These are phyloP conservation scores for Bombus waltoni DNA, from an alignment of 1,140 invertebrate species.

Conservation along the genomic window DNA sequence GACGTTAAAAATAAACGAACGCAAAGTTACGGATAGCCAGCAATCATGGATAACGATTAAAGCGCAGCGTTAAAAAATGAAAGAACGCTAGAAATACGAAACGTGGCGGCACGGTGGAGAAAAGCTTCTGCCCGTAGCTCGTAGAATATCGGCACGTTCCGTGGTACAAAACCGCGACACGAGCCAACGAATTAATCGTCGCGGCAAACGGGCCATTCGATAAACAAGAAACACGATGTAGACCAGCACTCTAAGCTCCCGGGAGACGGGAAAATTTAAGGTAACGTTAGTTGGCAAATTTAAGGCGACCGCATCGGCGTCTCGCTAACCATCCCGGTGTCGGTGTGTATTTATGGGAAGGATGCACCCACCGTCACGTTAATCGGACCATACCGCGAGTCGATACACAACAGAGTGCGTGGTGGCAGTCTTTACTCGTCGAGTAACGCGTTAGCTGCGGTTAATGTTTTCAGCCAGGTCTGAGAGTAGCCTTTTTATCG, in stretches of 20 bases:
- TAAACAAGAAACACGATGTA: constrained; percentile 46
- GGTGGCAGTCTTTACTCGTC: not conserved
- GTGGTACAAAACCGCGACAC: constrained; percentile 11
- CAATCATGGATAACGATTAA: too few relatives aligned
- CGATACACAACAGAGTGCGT: not conserved
- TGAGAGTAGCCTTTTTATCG: not conserved
- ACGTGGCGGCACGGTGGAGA: too few relatives aligned
- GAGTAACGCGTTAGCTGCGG: not conserved
- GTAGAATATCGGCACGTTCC: not conserved
- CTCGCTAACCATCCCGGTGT: constrained; percentile 40
- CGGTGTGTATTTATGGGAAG: constrained; percentile 45
- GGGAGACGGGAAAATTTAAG: constrained; percentile 30
- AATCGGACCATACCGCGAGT: constrained; percentile 47
- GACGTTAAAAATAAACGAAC: too few relatives aligned
- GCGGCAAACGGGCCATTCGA: not conserved
- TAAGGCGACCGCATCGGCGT: constrained; percentile 47
- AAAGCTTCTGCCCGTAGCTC: not conserved
- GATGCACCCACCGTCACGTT: constrained; percentile 42
- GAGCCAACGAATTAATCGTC: constrained; percentile 38
- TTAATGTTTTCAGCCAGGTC: not conserved
- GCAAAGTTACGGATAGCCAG: too few relatives aligned
- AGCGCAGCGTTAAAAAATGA: too few relatives aligned
- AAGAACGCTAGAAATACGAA: not conserved
- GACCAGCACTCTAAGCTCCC: constrained; percentile 45
- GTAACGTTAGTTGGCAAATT: constrained; percentile 42